Evolutionary conservation across 2,113 vertebrate genomes (phyloP).

Genomic region (Cranoglanis bouderius): DNA sequence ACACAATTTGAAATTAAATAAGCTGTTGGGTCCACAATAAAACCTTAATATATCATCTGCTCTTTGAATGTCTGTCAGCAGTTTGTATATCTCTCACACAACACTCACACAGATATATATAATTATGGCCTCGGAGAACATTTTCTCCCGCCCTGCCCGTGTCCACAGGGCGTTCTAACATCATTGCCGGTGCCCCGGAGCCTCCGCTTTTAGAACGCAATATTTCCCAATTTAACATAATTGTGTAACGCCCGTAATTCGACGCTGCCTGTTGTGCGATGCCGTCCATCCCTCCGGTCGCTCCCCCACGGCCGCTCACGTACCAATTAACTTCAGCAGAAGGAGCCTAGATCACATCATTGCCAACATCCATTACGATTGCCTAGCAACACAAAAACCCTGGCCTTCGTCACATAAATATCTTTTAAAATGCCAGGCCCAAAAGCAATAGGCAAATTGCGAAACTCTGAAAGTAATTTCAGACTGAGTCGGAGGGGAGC

Average conservation of each 20-base stretch:
- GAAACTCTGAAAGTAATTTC: conserved; percentile 55
- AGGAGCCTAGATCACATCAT: conserved; percentile 72
- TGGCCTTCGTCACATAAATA: conserved; percentile 61
- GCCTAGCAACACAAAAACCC: conserved; percentile 68
- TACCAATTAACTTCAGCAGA: conserved; percentile 73
- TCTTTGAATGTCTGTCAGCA: conserved; percentile 21
- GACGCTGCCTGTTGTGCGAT: conserved; percentile 69
- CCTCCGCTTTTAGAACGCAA: conserved; percentile 69
- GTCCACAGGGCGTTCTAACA: conserved; percentile 25
- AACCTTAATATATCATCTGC: conserved; percentile 32
- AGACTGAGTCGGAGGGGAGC: conserved; percentile 13
- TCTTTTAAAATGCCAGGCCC: conserved; percentile 59
- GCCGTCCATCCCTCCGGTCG: conserved; percentile 57
- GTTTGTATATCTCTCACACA: neutral
- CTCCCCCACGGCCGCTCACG: conserved; percentile 69
- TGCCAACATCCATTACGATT: conserved; percentile 71
- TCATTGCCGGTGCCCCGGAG: conserved; percentile 56
- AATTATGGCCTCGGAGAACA: conserved; percentile 35
- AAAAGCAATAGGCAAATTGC: conserved; percentile 52
- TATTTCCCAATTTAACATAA: conserved; percentile 79
- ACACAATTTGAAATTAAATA: conserved; percentile 14
- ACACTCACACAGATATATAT: conserved; percentile 1
- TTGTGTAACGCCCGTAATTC: conserved; percentile 74
- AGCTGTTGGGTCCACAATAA: conserved; percentile 6
- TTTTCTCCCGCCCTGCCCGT: conserved; percentile 1